Evolutionary conservation across 37 sponge, comb jelly and placozoan species (phyloP).

Genomic region (Bolinopsis microptera): DNA sequence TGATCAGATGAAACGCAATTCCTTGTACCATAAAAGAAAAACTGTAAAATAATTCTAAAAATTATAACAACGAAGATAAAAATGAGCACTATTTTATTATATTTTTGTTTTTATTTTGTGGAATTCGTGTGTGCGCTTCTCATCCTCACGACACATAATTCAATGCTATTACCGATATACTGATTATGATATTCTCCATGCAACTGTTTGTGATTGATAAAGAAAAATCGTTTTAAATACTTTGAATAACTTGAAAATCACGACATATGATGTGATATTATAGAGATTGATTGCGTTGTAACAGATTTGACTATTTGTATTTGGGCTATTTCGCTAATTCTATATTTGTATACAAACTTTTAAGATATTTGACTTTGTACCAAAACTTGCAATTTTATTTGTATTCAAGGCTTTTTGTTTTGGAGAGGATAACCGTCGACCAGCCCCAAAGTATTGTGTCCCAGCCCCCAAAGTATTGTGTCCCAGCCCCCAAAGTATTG

Average conservation of each 20-base stretch:
- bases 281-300: background rate
- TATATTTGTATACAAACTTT: background rate
- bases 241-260: background rate
- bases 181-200: background rate
- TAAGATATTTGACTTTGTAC: background rate
- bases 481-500: too few relatives aligned
- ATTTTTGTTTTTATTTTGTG: background rate
- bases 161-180: too few relatives aligned
- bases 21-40: background rate
- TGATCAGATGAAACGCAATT: background rate
- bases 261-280: background rate
- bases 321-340: background rate
- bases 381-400: too few relatives aligned
- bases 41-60: background rate
- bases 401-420: too few relatives aligned
- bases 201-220: background rate
- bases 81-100: background rate
- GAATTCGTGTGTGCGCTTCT: background rate
- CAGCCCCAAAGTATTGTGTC: too few relatives aligned
- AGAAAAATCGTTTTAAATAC: background rate
- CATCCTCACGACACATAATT: too few relatives aligned
- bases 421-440: too few relatives aligned
- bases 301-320: background rate
- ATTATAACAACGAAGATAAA: background rate
- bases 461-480: too few relatives aligned